These are phyloP conservation scores for Melinaea menophilus DNA, from an alignment of 2,888 invertebrate species.

Conservation along the genomic window DNA sequence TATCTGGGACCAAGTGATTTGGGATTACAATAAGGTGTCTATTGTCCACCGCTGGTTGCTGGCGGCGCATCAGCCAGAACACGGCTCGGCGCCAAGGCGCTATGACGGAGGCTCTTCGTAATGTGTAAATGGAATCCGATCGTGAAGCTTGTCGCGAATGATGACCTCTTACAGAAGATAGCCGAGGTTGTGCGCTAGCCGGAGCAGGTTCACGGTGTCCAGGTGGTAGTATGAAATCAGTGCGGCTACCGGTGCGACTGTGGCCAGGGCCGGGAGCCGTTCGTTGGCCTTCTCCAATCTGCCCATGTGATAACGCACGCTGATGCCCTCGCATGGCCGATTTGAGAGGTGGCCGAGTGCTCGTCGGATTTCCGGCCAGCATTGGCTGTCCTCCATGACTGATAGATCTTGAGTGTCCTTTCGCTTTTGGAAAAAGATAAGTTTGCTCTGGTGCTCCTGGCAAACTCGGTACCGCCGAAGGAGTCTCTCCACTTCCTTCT, in stretches of 20 bases:
- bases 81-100: conserved; percentile 84
- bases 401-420: conserved; percentile 87
- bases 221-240: conserved; percentile 92
- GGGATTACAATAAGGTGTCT: conserved; percentile 87
- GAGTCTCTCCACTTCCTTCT: conserved; percentile 80
- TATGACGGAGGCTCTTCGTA: conserved; percentile 85
- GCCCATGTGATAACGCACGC: conserved; percentile 91
- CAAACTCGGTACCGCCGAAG: conserved; percentile 69
- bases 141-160: conserved; percentile 93
- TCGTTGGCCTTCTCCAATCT: conserved; percentile 81
- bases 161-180: conserved; percentile 73
- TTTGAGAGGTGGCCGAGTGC: conserved; percentile 85
- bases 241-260: conserved; percentile 89
- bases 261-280: conserved; percentile 79
- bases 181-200: conserved; percentile 62
- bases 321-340: conserved; percentile 86
- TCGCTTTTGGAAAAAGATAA: conserved; percentile 72
- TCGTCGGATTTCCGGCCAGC: conserved; percentile 62
- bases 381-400: conserved; percentile 87
- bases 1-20: conserved; percentile 90
- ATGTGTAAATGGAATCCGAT: conserved; percentile 93
- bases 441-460: conserved; percentile 75
- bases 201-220: conserved; percentile 84
- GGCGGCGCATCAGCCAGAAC: conserved; percentile 79
- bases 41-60: conserved; percentile 82